These are phyloP conservation scores for Synaphobranchus kaupii DNA, from an alignment of 2,797 vertebrate species.

Conservation along the genomic window DNA sequence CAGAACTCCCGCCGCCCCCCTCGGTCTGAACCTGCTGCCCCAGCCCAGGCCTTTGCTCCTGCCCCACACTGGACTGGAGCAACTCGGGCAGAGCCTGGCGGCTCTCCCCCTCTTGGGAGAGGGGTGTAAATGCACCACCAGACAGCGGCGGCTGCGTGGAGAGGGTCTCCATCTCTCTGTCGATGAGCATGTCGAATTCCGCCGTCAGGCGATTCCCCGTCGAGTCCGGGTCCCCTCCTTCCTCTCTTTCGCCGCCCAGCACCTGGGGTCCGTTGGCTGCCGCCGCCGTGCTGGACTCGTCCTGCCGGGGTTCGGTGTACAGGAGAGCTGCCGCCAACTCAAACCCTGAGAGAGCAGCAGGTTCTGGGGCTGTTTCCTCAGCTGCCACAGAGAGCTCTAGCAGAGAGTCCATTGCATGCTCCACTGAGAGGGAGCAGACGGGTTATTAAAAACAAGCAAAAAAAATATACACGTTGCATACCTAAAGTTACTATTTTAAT, in stretches of 20 bases:
- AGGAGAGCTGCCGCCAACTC: slow-evolving; percentile 73
- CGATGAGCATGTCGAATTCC: slow-evolving; percentile 81
- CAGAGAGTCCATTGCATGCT: slow-evolving; percentile 91
- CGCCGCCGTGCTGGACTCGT: background rate
- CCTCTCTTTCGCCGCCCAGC: slow-evolving; percentile 37
- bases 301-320: slow-evolving; percentile 48
- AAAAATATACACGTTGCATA: background rate
- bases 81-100: slow-evolving; percentile 54
- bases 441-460: background rate
- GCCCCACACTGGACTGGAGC: slow-evolving; percentile 60
- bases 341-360: slow-evolving; percentile 69
- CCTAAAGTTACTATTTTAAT: background rate
- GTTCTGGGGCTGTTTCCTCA: slow-evolving; percentile 63
- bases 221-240: slow-evolving; percentile 41
- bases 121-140: slow-evolving; percentile 32
- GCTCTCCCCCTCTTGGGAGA: slow-evolving; percentile 38
- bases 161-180: slow-evolving; percentile 77
- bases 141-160: slow-evolving; percentile 37
- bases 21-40: slow-evolving; percentile 44
- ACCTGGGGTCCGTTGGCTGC: slow-evolving; percentile 16
- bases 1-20: slow-evolving; percentile 3
- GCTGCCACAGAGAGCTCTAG: slow-evolving; percentile 88
- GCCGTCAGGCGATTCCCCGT: slow-evolving; percentile 66
- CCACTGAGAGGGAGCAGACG: slow-evolving; percentile 75
- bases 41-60: slow-evolving; percentile 37